phyloP scores from a whole-genome alignment of 2,113 vertebrate species.

The Otis tarda region DNA sequence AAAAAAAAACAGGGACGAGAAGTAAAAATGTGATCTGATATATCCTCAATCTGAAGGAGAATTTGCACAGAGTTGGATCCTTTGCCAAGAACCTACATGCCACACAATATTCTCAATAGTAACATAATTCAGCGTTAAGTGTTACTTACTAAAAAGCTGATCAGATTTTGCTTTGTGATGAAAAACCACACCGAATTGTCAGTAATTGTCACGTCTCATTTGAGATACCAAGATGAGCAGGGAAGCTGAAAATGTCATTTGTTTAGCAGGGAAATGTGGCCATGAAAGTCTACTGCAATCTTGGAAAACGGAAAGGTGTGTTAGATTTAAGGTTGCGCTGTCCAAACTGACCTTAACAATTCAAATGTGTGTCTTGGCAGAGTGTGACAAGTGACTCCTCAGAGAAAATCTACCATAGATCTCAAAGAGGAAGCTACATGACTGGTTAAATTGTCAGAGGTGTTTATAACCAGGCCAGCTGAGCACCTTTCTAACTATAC shows the following conservation, averaged over 20 bases:
- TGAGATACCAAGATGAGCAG: background rate
- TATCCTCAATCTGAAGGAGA: background rate
- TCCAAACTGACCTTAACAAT: background rate
- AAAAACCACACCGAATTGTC: background rate
- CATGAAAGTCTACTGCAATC: background rate
- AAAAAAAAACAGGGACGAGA: background rate
- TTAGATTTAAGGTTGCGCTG: background rate
- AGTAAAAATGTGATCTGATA: background rate
- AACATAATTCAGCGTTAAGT: background rate
- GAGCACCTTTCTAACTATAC: background rate
- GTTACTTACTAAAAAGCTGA: background rate
- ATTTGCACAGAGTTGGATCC: background rate
- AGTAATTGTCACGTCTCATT: background rate
- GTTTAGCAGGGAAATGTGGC: background rate
- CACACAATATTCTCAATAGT: background rate
- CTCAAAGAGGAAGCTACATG: background rate
- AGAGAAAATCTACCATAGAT: background rate
- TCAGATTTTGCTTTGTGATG: background rate
- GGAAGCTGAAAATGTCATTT: background rate
- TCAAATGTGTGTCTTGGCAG: background rate
- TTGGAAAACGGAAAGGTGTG: background rate
- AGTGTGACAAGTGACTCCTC: background rate
- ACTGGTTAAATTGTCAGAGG: background rate
- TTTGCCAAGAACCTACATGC: background rate
- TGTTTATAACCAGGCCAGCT: background rate